Percentiles rank a stretch among this genome's conserved stretches.
These are phyloP conservation scores for Chromoteleia sp. DNA, from an alignment of 2,888 invertebrate species.

Conservation along the genomic window DNA sequence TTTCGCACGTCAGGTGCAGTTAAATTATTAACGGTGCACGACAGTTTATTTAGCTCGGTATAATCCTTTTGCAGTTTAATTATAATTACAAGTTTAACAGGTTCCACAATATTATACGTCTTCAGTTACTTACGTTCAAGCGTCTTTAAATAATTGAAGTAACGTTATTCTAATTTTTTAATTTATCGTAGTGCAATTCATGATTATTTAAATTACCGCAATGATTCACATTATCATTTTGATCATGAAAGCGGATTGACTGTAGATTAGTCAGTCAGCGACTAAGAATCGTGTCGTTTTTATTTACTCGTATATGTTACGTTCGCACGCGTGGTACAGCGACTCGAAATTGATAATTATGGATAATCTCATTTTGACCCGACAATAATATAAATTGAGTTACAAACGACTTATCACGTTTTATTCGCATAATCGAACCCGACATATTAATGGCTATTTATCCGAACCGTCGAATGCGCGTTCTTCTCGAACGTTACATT, in stretches of 20 bases:
- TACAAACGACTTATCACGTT: not conserved
- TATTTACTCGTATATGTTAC: no score
- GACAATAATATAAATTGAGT: not conserved
- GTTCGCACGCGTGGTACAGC: not conserved
- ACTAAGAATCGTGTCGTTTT: not conserved
- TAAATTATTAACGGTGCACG: constrained; percentile 35
- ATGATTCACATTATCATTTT: constrained; percentile 17
- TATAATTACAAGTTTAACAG: constrained; percentile 37
- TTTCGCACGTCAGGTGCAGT: not conserved
- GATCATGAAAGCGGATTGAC: constrained; percentile 1
- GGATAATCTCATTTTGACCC: not conserved
- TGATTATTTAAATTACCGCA: constrained; percentile 34
- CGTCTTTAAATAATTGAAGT: constrained; percentile 28
- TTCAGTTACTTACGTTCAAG: constrained; percentile 24
- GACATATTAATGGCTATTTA: no score
- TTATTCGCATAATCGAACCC: not conserved
- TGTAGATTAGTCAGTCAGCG: constrained; percentile 2
- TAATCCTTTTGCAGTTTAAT: constrained; percentile 34
- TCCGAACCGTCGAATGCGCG: no score
- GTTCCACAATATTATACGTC: constrained; percentile 34
- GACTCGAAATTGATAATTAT: constrained; percentile 3
- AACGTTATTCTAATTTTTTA: constrained; percentile 29
- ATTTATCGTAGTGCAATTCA: constrained; percentile 15
- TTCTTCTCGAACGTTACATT: no score
- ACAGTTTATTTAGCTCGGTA: constrained; percentile 13